A percentile compares a stretch with the other conserved stretches of the same genome.
phyloP scores from a whole-genome alignment of 2,888 invertebrate genomes.

The Sarcophaga caerulescens region DNA sequence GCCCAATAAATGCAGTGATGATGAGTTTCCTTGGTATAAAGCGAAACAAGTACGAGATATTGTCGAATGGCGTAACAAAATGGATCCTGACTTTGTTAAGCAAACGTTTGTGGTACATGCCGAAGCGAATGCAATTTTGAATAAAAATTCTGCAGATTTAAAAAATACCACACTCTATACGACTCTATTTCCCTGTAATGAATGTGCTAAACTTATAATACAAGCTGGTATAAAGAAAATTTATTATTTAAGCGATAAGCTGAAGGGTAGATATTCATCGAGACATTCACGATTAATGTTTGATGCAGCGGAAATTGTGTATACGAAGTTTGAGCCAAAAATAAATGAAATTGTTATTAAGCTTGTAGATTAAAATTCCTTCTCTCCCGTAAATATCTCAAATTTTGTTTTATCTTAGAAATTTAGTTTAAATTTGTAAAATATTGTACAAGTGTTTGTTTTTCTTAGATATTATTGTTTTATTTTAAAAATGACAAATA shows the following conservation, averaged over 20 bases:
- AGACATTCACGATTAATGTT: constrained; percentile 92
- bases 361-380: constrained; percentile 80
- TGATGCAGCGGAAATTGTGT: constrained; percentile 87
- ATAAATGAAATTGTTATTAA: constrained; percentile 85
- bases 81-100: not conserved
- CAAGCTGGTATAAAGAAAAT: constrained; percentile 93
- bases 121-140: constrained; percentile 97
- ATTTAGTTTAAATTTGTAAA: too few relatives aligned
- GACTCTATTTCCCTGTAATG: constrained; percentile 97
- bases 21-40: constrained; percentile 94
- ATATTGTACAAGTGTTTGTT: too few relatives aligned
- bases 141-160: constrained; percentile 91
- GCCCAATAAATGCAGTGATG: constrained; percentile 94
- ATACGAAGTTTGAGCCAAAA: constrained; percentile 85
- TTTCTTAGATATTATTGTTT: too few relatives aligned
- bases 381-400: too few relatives aligned
- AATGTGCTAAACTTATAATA: constrained; percentile 98
- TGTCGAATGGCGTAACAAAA: not conserved
- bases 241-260: constrained; percentile 91
- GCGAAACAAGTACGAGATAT: constrained; percentile 61
- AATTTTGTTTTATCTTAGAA: too few relatives aligned
- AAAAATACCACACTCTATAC: constrained; percentile 93
- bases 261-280: constrained; percentile 85
- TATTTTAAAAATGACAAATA: too few relatives aligned
- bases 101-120: constrained; percentile 93